Base-by-base conservation (phyloP, 1,140 invertebrate species). In the Calephelis nemesis region DNA sequence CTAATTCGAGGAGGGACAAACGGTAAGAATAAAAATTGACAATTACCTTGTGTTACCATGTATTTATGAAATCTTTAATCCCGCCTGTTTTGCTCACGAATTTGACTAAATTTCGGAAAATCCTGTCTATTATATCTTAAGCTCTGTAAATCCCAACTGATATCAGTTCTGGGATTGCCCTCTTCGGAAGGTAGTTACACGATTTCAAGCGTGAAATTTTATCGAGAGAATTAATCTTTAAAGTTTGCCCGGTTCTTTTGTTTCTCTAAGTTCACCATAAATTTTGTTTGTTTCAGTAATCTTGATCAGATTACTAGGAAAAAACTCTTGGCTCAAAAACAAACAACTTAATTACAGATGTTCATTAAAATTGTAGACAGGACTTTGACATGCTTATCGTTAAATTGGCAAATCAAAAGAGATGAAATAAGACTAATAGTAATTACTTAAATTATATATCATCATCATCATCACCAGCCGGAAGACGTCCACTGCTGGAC, bases 151-250 rank as follows among this genome's bases (percentile, higher is more conserved):
- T 73, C 66, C 69, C 62, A 72, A 71, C 72, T 70, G 75, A 78
- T 85, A 84, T 81, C 80, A 76, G 73, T 75, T 73, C 71, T 72
- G 74, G 72, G 72, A 66, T 67, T 75, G 75, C 72, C 70, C 71
- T 76, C 74, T 75, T 77, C 63, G 65, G 71, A 81, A 82, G 80
- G 75, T 82, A 88, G 79, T 84, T 79, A 79, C 73, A 81, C 74
- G 64, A 79, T 77, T 81, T 80, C 78, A 80, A 81, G 73, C 82
- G 86, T 85, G 83, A 88, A 88, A 88, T 90, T 90, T 90, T 90
- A 90, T 90, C 88, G 79, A 72, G 70, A 79, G 83, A 87, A 90
- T 88, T 88, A 90, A 88, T 88, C 86, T 87, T 76, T 50, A 87
- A 82, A 83, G 75, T 74, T 76, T 69, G 52, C 70, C 68, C 79